phyloP scores from a whole-genome alignment of 2,113 vertebrate genomes.

The Leucopsar rothschildi region DNA sequence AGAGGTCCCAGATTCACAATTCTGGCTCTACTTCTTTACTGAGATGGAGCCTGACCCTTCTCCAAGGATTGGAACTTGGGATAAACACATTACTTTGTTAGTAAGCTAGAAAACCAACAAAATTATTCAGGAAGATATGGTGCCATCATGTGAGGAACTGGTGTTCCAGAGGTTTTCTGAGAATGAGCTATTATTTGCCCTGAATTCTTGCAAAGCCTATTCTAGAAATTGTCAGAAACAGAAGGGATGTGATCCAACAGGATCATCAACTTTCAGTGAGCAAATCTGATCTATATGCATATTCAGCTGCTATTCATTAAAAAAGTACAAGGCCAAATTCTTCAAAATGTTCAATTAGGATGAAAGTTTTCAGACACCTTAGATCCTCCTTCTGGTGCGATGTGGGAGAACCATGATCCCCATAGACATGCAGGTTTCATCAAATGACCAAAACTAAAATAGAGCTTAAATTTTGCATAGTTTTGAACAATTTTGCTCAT shows the following conservation, averaged over 20 bases:
- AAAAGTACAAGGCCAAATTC: neutral
- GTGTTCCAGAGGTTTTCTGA: neutral
- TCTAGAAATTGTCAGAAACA: neutral
- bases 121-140: neutral
- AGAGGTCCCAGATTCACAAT: neutral
- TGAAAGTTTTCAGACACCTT: neutral
- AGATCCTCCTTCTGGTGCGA: accelerated
- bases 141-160: neutral
- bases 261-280: neutral
- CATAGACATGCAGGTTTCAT: neutral
- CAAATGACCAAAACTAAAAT: neutral
- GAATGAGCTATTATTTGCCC: neutral
- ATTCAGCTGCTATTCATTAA: neutral
- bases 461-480: neutral
- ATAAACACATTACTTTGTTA: neutral
- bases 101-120: neutral
- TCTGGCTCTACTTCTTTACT: neutral
- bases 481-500: neutral
- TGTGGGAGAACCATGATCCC: neutral
- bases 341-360: neutral
- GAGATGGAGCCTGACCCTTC: neutral
- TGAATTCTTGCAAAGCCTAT: neutral
- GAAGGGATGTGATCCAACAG: neutral
- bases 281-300: neutral
- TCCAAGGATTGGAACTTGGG: neutral